Base-by-base conservation (phyloP, 1,140 invertebrate species). In the Lerema accius region DNA sequence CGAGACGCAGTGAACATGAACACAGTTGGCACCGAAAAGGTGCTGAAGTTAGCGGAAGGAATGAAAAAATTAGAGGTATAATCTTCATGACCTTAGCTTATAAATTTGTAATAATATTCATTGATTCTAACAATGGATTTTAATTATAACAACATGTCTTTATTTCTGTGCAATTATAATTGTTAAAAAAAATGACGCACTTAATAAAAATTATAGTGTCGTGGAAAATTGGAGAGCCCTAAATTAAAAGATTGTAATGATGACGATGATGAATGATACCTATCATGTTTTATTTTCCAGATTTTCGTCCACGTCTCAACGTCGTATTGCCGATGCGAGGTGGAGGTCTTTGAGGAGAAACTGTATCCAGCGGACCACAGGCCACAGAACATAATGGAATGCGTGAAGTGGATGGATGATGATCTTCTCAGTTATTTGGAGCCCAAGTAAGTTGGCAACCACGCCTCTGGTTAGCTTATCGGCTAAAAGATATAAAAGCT, bases 261-360 rank as follows among this genome's bases (percentile, higher is more conserved):
- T 23, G 19, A 23, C 5, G 5, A 3, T 23, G 19, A 23, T 23
- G 2, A 5, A 23, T n/a, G n/a, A n/a, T n/a, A n/a, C n/a, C n/a
- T n/a, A n/a, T n/a, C n/a, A n/a, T n/a, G n/a, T n/a, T n/a, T 23
- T 23, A 63, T 42, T 60, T 82, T 79, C 5, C 65, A 93, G 92
- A 91, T 92, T 0, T 94, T 97, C 62, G 86, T 97, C 10, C 96
- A 97, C 78, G 94, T 97, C 0, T 97, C 96, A 0, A 97, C 96
- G 0, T 93, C 96, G 0, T 98, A 96, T 76, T 96, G 95, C 63
- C 95, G 97, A 67, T 96, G 95, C 71, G 93, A 95, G 49, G 91
- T 94, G 46, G 75, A 86, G 0, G 84, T 93, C 0, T 82, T 96
- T 11, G 94, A 96, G 72, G 95, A 97, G 81, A 92, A 89, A n/a